phyloP scores from a whole-genome alignment of 1,140 invertebrate species.

The Euura saliciscinereae region DNA sequence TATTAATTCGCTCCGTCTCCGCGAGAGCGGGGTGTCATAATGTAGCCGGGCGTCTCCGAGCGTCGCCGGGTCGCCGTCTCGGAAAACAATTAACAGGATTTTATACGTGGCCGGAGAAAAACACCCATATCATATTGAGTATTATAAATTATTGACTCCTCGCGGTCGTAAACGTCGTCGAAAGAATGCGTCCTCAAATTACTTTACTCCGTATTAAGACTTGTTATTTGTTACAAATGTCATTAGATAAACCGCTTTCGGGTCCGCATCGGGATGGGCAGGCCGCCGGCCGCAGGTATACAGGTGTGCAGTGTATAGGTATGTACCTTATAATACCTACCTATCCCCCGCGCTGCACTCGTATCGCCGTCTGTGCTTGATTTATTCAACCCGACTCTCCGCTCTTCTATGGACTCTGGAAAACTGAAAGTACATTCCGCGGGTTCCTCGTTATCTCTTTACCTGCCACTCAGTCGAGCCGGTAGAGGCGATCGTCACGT shows the following conservation, averaged over 20 bases:
- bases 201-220: constrained; percentile 14
- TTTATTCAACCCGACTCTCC: not conserved
- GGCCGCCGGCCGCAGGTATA: not conserved
- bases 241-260: constrained; percentile 5
- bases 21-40: too few relatives aligned
- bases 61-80: too few relatives aligned
- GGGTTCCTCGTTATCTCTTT: not conserved
- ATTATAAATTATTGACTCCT: too few relatives aligned
- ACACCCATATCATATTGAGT: too few relatives aligned
- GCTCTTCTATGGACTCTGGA: not conserved
- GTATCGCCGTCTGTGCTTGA: not conserved
- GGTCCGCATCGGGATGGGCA: not conserved
- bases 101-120: too few relatives aligned
- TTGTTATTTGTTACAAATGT: constrained; percentile 13
- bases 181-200: constrained; percentile 11
- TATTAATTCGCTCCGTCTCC: constrained; percentile 46
- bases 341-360: not conserved
- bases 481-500: not conserved
- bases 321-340: not conserved
- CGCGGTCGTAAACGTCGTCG: not conserved
- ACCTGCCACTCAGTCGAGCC: not conserved
- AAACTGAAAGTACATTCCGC: constrained; percentile 14
- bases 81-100: too few relatives aligned
- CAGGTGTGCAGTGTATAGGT: too few relatives aligned
- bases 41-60: too few relatives aligned